Evolutionary conservation across 2,888 invertebrate species (phyloP).

Genomic region (Schizotus pectinicornis): DNA sequence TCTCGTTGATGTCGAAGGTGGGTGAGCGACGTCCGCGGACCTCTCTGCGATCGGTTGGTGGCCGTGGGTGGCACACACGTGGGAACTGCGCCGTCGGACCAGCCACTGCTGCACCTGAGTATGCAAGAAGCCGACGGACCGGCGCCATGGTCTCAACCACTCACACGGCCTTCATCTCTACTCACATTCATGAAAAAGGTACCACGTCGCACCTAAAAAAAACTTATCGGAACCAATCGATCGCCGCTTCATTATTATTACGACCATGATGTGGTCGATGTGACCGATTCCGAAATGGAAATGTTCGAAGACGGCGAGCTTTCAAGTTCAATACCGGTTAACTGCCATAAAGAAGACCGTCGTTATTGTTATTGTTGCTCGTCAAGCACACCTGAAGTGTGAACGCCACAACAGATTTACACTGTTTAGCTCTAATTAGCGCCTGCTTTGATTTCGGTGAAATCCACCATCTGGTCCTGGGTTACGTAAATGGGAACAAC

Average conservation of each 20-base stretch:
- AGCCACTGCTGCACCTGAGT: conserved; percentile 71
- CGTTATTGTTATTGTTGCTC: no score
- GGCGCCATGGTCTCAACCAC: conserved; percentile 60
- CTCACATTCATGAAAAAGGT: conserved; percentile 24
- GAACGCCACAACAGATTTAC: no score
- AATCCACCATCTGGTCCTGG: no score
- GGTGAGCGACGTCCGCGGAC: conserved; percentile 20
- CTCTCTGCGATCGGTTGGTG: conserved; percentile 30
- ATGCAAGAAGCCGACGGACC: conserved; percentile 68
- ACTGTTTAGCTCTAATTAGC: no score
- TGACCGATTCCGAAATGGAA: no score
- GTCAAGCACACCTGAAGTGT: no score
- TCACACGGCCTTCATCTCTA: conserved; percentile 35
- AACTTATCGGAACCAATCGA: conserved; percentile 13
- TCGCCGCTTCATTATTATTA: background rate
- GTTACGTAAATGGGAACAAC: no score
- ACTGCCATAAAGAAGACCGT: no score
- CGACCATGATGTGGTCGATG: no score
- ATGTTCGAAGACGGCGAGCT: no score
- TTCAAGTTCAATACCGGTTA: no score
- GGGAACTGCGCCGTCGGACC: conserved; percentile 57
- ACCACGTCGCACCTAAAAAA: conserved; percentile 2
- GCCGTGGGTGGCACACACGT: conserved; percentile 55
- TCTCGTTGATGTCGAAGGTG: conserved; percentile 11
- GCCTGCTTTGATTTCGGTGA: no score